Conservation (phyloP, 2,888 invertebrate species). For the Belgica antarctica region DNA sequence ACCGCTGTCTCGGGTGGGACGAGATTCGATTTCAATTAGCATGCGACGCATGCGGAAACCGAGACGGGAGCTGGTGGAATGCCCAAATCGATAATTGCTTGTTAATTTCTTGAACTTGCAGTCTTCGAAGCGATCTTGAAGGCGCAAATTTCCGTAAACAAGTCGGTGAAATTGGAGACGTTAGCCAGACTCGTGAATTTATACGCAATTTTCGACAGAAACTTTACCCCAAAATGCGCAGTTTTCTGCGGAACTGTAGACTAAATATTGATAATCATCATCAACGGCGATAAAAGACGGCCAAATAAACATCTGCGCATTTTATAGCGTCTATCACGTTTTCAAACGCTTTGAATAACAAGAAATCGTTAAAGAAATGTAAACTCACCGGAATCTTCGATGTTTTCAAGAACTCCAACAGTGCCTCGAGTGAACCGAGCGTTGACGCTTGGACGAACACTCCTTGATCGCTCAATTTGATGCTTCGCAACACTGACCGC, state of each 20-base stretch:
- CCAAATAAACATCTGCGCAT: too few species aligned
- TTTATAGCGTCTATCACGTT: neutral
- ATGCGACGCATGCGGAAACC: neutral
- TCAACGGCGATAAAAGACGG: neutral
- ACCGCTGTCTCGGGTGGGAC: neutral
- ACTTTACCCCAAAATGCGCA: neutral
- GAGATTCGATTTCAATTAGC: constrained; percentile 24
- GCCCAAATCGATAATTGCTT: neutral
- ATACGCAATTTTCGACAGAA: neutral
- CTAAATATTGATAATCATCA: neutral
- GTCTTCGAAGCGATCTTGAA: too few species aligned
- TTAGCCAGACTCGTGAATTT: neutral
- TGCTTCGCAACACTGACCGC: constrained; percentile 84
- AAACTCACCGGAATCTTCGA: constrained; percentile 94
- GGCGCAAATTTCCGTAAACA: too few species aligned
- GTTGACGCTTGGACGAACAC: constrained; percentile 99
- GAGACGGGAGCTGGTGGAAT: constrained; percentile 16
- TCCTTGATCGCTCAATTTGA: constrained; percentile 86
- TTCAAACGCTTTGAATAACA: constrained; percentile 14
- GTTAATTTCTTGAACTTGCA: neutral
- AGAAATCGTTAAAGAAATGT: constrained; percentile 38
- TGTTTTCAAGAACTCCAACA: constrained; percentile 85
- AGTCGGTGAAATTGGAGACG: neutral
- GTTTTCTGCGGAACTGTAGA: neutral
- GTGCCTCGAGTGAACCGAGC: constrained; percentile 95